Evolutionary conservation across 2,888 invertebrate genomes (phyloP).

Genomic region (Merodon equestris): DNA sequence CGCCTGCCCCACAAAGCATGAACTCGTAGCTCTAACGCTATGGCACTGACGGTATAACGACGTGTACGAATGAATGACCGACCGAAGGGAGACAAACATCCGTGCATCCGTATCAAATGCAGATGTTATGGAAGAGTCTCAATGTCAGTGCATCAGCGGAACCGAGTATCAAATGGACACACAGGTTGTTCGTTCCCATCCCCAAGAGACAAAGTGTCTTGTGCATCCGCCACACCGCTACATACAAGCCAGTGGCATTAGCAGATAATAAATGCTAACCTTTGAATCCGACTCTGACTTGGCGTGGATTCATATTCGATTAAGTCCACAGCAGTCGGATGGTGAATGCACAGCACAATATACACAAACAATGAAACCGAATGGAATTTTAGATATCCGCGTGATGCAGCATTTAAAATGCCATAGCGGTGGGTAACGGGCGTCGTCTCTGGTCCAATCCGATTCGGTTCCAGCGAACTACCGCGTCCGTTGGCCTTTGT

Average conservation of each 20-base stretch:
- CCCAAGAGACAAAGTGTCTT: constrained; percentile 4
- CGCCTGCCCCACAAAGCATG: constrained; percentile 42
- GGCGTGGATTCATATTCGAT: constrained; percentile 32
- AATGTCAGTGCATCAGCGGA: constrained; percentile 49
- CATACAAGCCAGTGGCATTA: constrained; percentile 29
- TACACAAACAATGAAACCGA: constrained; percentile 2
- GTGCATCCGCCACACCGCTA: constrained; percentile 8
- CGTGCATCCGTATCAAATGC: constrained; percentile 34
- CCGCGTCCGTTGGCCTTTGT: constrained; percentile 26
- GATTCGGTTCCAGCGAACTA: constrained; percentile 26
- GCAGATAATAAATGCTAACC: constrained; percentile 57
- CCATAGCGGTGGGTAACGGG: constrained; percentile 17
- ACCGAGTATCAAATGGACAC: constrained; percentile 59
- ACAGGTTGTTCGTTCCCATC: constrained; percentile 31
- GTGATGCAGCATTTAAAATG: constrained; percentile 53
- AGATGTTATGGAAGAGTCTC: constrained; percentile 50
- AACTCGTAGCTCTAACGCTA: neutral
- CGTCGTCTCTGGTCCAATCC: constrained; percentile 16
- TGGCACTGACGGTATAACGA: constrained; percentile 7
- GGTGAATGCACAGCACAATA: neutral
- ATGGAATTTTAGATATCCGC: constrained; percentile 49
- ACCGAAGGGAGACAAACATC: constrained; percentile 23
- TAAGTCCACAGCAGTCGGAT: constrained; percentile 16
- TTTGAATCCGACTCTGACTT: constrained; percentile 33
- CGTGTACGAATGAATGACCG: too few species aligned